phyloP scores from a whole-genome alignment of 2,888 invertebrate species.

The Pseudococcus viburni region DNA sequence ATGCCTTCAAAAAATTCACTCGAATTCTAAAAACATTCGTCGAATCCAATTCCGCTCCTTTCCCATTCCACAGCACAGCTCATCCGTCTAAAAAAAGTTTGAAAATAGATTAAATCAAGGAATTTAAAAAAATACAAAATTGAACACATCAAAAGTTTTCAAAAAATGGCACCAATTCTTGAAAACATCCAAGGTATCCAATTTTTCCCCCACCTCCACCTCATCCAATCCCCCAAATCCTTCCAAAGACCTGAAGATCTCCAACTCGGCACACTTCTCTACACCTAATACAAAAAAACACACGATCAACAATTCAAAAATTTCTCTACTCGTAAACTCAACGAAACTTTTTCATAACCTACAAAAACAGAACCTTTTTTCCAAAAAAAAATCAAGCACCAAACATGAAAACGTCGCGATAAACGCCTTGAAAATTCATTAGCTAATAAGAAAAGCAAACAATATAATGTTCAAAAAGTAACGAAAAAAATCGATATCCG shows the following conservation, averaged over 20 bases:
- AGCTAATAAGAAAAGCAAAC: constrained; percentile 57
- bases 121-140: background rate
- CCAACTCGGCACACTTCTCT: background rate
- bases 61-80: background rate
- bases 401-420: constrained; percentile 40
- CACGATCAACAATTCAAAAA: constrained; percentile 12
- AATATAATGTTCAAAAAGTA: constrained; percentile 32
- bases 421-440: constrained; percentile 42
- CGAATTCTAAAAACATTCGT: background rate
- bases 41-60: background rate
- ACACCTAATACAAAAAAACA: background rate
- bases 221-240: background rate
- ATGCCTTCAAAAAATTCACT: background rate
- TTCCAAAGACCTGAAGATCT: background rate
- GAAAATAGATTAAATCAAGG: too few relatives aligned
- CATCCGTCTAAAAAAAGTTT: too few relatives aligned
- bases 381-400: constrained; percentile 37
- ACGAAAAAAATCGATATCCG: constrained; percentile 27
- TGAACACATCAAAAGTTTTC: background rate
- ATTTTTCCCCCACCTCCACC: background rate
- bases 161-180: background rate
- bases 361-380: constrained; percentile 18
- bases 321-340: constrained; percentile 2
- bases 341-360: constrained; percentile 12
- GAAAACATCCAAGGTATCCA: background rate